Evolutionary conservation across 2,797 vertebrate species (phyloP), one percentile per base, ranked within the genome.

Genomic region (Fratercula arctica): DNA sequence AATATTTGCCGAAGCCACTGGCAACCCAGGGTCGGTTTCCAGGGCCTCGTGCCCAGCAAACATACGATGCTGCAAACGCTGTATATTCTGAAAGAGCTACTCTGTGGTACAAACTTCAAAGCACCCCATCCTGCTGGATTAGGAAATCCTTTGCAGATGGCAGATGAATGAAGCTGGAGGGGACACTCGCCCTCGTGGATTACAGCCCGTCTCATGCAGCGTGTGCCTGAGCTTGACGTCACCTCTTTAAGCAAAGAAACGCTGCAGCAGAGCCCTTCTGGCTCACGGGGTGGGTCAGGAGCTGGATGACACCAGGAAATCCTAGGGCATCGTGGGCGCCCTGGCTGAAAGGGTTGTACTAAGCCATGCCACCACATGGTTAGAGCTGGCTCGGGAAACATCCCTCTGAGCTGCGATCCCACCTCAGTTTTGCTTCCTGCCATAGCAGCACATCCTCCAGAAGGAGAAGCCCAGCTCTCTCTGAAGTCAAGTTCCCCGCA

Each of bases 281-380:
- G 50, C 31, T 66, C 2, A 0, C 9, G 9, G 31, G 17, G 2
- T 29, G 29, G 12, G 25, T 21, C 3, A 4, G 39, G 48, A 59
- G 16, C 37, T 33, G 6, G n/a, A 25, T 35, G 48, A 28, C 13
- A 25, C 35, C 18, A 6, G 28, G 43, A 43, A 54, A 43, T 9
- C 29, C 31, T 53, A 7, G 2, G 33, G 33, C 9, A 1, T 1
- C 2, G 2, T 4, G 31, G 18, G 16, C 8, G 2, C 21, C 29
- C 29, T 19, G 61, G 35, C 20, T 29, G 20, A 59, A 81, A 63
- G 29, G 23, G 26, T 3, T 60, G 9, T 48, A 8, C 31, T 45
- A 31, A 80, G 15, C n/a, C 45, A 43, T 16, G n/a, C 5, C 2
- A 15, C 46, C 24, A 37, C 0, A 1, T 3, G 1, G 16, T 21